Conservation (phyloP, 2,797 vertebrate species). For the Urophycis tenuis region DNA sequence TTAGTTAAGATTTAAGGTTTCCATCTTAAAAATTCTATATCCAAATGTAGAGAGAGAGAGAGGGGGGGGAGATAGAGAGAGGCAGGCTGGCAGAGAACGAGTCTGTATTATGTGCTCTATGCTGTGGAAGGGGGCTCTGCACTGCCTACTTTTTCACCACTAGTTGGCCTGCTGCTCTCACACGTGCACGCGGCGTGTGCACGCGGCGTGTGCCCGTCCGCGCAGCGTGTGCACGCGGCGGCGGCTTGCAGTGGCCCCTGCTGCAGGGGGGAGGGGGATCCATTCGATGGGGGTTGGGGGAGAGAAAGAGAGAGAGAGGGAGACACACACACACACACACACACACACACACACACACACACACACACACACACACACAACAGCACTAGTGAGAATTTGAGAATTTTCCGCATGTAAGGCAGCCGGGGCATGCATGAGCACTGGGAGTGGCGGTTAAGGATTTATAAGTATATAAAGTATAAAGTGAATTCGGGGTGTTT, state of each 20-base stretch:
- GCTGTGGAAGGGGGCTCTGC: constrained; percentile 45
- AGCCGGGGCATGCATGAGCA: constrained; percentile 4
- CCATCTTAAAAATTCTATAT: constrained; percentile 60
- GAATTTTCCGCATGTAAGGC: constrained; percentile 45
- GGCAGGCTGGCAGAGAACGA: constrained; percentile 24
- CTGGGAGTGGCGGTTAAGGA: not conserved
- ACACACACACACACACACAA: too few species aligned
- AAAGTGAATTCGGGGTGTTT: not conserved
- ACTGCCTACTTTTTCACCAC: constrained; percentile 45
- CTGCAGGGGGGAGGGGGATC: constrained; percentile 25
- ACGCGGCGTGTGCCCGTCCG: not conserved
- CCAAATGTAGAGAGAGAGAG: constrained; percentile 8
- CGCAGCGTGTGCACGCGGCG: constrained; percentile 16
- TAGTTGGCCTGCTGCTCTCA: constrained; percentile 41
- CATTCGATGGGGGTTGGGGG: constrained; percentile 31
- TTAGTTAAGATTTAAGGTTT: constrained; percentile 51
- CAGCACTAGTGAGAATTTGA: constrained; percentile 46
- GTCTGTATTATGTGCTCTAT: constrained; percentile 52
- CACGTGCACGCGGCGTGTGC: not conserved
- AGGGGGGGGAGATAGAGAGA: not conserved
- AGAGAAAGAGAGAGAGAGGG: constrained; percentile 11
- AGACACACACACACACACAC: too few species aligned
- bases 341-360: too few species aligned
- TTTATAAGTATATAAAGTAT: not conserved
- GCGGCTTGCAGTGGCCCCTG: constrained; percentile 46